Percentiles rank a stretch among this genome's conserved stretches.
Evolutionary conservation across 2,797 vertebrate species (phyloP).

Genomic region (Carduelis carduelis): DNA sequence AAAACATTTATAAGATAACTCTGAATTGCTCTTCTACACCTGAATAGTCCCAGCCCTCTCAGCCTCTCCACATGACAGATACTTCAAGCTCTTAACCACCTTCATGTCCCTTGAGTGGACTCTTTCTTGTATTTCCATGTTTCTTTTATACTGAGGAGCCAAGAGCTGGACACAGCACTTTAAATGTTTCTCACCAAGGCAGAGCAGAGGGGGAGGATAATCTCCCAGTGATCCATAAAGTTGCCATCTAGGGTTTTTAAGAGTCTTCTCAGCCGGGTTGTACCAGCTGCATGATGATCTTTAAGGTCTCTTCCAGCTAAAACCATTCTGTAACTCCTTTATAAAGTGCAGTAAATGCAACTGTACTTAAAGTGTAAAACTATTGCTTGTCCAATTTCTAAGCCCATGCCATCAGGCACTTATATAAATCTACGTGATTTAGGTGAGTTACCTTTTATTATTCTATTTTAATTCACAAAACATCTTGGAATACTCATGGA

Average conservation of each 20-base stretch:
- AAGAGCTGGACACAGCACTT: background rate
- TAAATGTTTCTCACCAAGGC: background rate
- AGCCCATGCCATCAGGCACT: background rate
- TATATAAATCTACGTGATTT: background rate
- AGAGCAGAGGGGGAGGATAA: background rate
- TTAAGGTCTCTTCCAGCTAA: background rate
- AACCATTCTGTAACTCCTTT: background rate
- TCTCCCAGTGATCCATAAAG: background rate
- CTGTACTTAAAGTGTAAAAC: background rate
- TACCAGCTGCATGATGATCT: background rate
- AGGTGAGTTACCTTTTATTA: background rate
- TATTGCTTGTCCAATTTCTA: background rate
- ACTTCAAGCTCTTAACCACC: background rate
- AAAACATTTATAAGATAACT: fast-evolving
- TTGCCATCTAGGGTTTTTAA: background rate
- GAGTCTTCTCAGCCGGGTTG: fast-evolving
- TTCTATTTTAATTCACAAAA: background rate
- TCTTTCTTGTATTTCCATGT: background rate
- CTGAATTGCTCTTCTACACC: background rate
- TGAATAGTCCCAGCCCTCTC: background rate
- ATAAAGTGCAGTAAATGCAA: background rate
- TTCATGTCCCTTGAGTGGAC: background rate
- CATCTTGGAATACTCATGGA: background rate
- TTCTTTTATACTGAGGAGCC: background rate
- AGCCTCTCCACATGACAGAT: background rate